These are phyloP conservation scores for Petroica traversi DNA, from an alignment of 2,113 vertebrate species.

Conservation along the genomic window DNA sequence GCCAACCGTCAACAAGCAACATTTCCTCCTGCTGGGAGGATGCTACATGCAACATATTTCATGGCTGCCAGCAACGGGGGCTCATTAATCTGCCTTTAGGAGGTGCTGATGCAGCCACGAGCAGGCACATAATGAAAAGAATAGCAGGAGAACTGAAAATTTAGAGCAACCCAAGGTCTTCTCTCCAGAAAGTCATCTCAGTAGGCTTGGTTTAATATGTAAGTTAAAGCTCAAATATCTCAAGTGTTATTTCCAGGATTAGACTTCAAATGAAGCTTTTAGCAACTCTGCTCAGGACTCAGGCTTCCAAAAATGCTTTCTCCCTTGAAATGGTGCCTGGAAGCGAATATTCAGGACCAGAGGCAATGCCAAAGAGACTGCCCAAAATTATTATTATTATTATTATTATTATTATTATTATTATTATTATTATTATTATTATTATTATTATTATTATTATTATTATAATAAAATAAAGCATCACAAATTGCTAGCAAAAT, in stretches of 20 bases:
- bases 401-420: no score
- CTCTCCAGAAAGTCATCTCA: not conserved
- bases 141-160: not conserved
- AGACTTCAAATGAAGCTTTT: not conserved
- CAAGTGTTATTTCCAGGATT: not conserved
- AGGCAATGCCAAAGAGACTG: not conserved
- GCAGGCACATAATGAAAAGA: not conserved
- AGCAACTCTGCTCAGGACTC: not conserved
- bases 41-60: not conserved
- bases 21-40: conserved; percentile 1
- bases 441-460: no score
- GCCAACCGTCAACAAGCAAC: conserved; percentile 4
- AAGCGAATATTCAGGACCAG: not conserved
- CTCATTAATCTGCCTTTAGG: conserved; percentile 33
- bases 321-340: not conserved
- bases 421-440: no score
- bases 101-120: not conserved
- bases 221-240: not conserved
- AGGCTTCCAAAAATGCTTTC: not conserved
- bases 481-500: not conserved
- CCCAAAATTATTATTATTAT: not conserved
- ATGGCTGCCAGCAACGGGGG: not conserved
- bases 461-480: not conserved
- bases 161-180: not conserved
- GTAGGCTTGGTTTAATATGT: not conserved